Evolutionary conservation across 2,113 vertebrate species (phyloP), one percentile per base, ranked within the genome.

Genomic region (Toxostoma redivivum): DNA sequence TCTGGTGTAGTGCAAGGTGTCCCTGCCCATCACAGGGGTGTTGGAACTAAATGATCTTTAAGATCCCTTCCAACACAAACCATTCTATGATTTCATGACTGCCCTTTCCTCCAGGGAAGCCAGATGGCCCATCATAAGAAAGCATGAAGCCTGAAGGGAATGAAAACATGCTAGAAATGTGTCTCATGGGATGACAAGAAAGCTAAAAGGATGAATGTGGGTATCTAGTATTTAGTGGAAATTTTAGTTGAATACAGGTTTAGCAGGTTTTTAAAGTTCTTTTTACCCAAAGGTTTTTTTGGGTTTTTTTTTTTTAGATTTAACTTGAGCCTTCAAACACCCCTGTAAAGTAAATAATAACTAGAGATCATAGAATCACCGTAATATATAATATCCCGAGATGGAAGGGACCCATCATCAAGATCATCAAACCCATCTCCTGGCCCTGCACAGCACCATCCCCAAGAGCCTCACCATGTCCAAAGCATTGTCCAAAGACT

Each of bases 11-110:
- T 24, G 27, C 0, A 0, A 86, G 31, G 35, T 40, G 11, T 20
- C 19, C 7, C 23, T 44, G 16, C 7, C 15, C 38, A 18, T 9
- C 11, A 15, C 10, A 42, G 22, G 2, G 9, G 4, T 0, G 0
- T 16, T 60, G 22, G 12, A 47, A 40, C 1, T 3, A 24, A 4
- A 24, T 6, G 5, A 28, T 42, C 22, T 48, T 33, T 37, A 42
- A 54, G 7, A 6, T 42, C 6, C 12, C 5, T 67, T 86, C 47
- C 27, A 42, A 37, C 8, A 10, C 9, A 24, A 73, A 60, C 3
- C 11, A 33, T 35, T 66, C 45, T 40, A 7, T 11, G 53, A 15
- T 66, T 47, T 14, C 27, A 3, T 47, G 15, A 13, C 10, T 81
- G 4, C 6, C 23, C 47, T 81, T 91, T 91, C 50, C 40, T 69